phyloP scores from a whole-genome alignment of 2,113 vertebrate species.

The Sturnira hondurensis region DNA sequence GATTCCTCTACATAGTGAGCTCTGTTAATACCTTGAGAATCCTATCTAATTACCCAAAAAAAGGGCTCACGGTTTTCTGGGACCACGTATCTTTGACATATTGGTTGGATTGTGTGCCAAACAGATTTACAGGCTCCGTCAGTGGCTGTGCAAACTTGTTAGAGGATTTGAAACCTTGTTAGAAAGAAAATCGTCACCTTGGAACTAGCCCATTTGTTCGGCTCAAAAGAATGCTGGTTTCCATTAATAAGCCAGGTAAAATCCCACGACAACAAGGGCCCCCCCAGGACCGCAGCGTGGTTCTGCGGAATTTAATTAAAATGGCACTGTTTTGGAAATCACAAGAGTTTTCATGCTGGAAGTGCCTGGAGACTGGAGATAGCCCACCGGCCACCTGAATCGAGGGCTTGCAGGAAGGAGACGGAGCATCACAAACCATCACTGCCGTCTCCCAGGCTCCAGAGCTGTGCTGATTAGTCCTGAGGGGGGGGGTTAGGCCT shows the following conservation, averaged over 20 bases:
- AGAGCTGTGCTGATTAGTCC: background rate
- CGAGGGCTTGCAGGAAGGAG: background rate
- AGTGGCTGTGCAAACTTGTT: background rate
- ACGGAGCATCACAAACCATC: background rate
- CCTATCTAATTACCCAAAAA: background rate
- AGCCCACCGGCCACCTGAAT: background rate
- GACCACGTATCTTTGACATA: background rate
- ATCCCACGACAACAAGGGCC: background rate
- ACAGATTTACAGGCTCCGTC: background rate
- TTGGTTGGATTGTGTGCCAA: background rate
- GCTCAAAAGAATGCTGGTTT: conserved; percentile 26
- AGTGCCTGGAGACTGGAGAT: background rate
- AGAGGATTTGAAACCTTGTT: background rate
- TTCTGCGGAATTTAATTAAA: conserved; percentile 59
- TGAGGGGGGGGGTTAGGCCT: background rate
- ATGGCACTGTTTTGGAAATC: conserved; percentile 40
- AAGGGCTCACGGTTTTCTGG: background rate
- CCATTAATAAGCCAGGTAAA: conserved; percentile 41
- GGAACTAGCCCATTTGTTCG: background rate
- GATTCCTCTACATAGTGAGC: conserved; percentile 12
- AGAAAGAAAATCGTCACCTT: conserved; percentile 19
- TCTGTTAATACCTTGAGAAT: background rate
- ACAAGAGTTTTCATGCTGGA: background rate
- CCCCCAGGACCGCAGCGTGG: background rate
- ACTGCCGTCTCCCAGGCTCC: background rate